Conservation (phyloP, 2,113 vertebrate genomes). For the Indicator indicator region DNA sequence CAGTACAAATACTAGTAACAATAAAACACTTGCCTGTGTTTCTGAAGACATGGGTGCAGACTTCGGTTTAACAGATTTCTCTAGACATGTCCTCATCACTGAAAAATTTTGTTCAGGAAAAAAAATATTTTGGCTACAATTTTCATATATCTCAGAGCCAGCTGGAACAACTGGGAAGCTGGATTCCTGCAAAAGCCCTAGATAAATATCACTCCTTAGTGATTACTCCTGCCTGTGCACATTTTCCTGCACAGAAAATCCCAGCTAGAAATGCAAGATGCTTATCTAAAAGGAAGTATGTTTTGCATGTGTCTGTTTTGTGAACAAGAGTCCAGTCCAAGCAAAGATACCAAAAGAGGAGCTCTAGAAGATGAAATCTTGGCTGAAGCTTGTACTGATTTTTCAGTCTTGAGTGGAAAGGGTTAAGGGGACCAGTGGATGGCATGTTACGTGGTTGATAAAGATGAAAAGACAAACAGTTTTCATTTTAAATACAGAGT, state of each 20-base stretch:
- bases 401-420: background rate
- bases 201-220: background rate
- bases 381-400: background rate
- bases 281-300: background rate
- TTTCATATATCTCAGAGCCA: background rate
- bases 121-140: slow-evolving; percentile 4
- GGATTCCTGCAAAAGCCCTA: background rate
- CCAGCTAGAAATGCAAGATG: background rate
- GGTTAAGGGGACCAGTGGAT: background rate
- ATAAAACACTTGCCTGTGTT: background rate
- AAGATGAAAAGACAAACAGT: background rate
- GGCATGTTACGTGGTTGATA: background rate
- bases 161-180: background rate
- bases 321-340: background rate
- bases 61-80: background rate
- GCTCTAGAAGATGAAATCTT: background rate
- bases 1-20: background rate
- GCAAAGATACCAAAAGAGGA: background rate
- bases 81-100: slow-evolving; percentile 23
- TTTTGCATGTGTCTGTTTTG: background rate
- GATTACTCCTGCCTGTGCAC: background rate
- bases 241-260: background rate
- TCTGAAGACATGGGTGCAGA: background rate
- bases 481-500: background rate
- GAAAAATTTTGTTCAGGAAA: slow-evolving; percentile 13